Base-by-base conservation (phyloP, 1,140 invertebrate genomes). In the Drosophila repletoides region DNA sequence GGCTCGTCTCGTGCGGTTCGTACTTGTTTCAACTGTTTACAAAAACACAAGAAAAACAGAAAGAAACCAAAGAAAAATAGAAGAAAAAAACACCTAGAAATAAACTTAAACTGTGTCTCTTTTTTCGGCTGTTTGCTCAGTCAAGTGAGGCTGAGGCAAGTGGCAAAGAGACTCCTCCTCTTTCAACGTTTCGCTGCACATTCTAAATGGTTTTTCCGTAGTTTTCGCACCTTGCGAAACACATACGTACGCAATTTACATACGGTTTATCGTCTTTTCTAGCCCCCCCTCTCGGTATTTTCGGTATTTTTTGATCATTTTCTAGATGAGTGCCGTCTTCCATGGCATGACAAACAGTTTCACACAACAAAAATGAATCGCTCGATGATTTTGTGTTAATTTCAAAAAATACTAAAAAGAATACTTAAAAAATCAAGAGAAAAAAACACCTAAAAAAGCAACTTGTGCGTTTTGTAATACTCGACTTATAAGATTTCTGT, bases 111-210 rank as follows among this genome's bases (percentile, higher is more conserved):
- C 7, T 34, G 14, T 22, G 5, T 48, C 3, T 12, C 5, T 26
- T 21, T 21, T 22, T 38, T 31, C 48, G 59, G 67, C 49, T 56
- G 56, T 75, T 59, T 81, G 63, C 61, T 58, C 80, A 83, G 70
- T 76, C 79, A 83, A 77, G 65, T 83, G 79, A 73, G 58, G 75
- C 70, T 52, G 70, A 64, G 15, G 22, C 15, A 19, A 17, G 22
- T n/a, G 15, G 6, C 28, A 52, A 36, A 43, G 38, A 28, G 7
- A 19, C 9, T 46, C 52, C 66, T 61, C 67, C 65, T 71, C 76
- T 75, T n/a, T 81, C 73, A 76, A 75, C 77, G 87, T 84, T 71
- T 89, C 81, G 87, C 56, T 89, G 87, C 80, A 89, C 87, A 88
- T 80, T 89, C 75, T 89, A 89, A 89, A 87, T 80, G 81, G 49